A percentile compares a stretch with the other conserved stretches of the same genome.
Conservation (phyloP, 2,888 invertebrate genomes). For the Scotopteryx bipunctaria region DNA sequence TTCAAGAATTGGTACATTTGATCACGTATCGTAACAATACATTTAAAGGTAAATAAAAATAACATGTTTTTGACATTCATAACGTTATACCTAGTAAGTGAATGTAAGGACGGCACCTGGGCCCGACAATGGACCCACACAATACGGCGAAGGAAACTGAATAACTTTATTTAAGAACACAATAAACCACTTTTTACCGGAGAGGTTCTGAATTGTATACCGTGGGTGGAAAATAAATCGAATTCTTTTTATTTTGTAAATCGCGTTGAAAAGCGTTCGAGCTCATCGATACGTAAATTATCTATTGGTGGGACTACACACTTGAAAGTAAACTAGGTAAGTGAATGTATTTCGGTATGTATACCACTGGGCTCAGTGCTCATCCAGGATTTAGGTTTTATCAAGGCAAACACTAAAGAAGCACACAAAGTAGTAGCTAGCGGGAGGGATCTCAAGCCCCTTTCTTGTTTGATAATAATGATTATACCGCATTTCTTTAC, state of each 20-base stretch:
- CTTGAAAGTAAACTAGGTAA: too few relatives aligned
- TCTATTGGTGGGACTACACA: conserved; percentile 1
- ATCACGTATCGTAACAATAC: conserved; percentile 58
- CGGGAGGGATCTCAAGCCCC: too few relatives aligned
- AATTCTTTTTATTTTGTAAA: conserved; percentile 35
- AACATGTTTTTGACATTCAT: conserved; percentile 78
- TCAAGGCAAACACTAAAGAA: too few relatives aligned
- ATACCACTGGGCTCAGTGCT: too few relatives aligned
- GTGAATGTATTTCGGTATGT: too few relatives aligned
- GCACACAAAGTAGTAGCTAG: too few relatives aligned
- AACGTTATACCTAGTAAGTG: conserved; percentile 69
- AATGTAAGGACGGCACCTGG: conserved; percentile 70
- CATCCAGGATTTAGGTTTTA: too few relatives aligned
- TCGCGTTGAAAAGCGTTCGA: conserved; percentile 24
- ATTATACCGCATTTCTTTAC: too few relatives aligned
- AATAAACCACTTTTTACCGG: conserved; percentile 79
- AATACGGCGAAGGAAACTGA: conserved; percentile 75
- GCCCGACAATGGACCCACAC: conserved; percentile 67
- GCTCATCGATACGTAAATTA: conserved; percentile 31
- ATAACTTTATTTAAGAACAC: conserved; percentile 82
- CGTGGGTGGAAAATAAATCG: conserved; percentile 52
- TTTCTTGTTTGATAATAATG: too few relatives aligned
- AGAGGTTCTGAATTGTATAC: conserved; percentile 67
- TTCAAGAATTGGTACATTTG: conserved; percentile 44
- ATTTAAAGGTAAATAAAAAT: conserved; percentile 69